Evolutionary conservation across 2,888 invertebrate species (phyloP), one percentile per base, ranked within the genome.

Genomic region (Chymomyza amoena): DNA sequence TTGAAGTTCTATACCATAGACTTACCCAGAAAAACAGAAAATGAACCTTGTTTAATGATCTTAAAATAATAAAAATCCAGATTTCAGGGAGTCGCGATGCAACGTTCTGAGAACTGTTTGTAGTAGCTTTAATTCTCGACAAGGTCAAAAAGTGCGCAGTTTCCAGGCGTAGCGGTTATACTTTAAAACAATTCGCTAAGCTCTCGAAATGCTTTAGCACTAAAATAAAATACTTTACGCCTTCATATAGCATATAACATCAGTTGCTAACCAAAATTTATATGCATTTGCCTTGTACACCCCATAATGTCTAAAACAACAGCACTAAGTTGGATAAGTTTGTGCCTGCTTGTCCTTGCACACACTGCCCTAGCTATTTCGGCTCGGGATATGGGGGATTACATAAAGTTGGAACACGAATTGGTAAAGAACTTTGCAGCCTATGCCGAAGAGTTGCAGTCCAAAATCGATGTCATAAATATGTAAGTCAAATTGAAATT

Each of bases 381-480:
- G 15, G 54, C 18, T 16, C 54, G 10, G 18, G 54, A 54, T 54
- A 54, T n/a, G 18, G 3, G 18, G 54, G 20, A 54, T 54, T 54
- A n/a, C 15, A 5, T 54, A 9, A 9, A 54, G 4, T 2, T 74
- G 4, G 56, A 74, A 10, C 59, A 39, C 0, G 32, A 70, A n/a
- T 56, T 74, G 4, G n/a, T 74, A 0, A 15, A 52, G 16, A 65
- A 60, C 57, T 50, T 74, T 7, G 64, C 18, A 0, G 45, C 57
- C 1, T 74, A 74, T 67, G 69, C 77, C 4, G 39, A 62, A 0
- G 68, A 59, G 20, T 15, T 82, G 45, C 56, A 67, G 6, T 50
- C 10, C 0, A 76, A 70, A 59, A 68, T 80, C 1, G 16, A 45
- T 5, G 6, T 69, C 1, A 64, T 83, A 6, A 66, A 75, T 7